These are phyloP conservation scores for Chiloscyllium plagiosum DNA, from an alignment of 2,113 vertebrate species.

Conservation along the genomic window DNA sequence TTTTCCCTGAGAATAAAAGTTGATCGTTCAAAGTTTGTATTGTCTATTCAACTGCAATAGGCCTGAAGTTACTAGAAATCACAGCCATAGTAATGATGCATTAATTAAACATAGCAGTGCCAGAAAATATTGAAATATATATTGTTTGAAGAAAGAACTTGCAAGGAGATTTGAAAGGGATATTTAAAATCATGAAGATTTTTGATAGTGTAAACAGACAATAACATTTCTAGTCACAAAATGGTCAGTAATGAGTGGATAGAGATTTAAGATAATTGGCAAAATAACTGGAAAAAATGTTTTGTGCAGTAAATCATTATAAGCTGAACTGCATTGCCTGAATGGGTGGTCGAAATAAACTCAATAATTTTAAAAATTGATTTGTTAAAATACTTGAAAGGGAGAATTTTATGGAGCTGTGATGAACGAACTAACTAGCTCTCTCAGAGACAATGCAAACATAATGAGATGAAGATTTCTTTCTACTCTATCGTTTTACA, in stretches of 20 bases:
- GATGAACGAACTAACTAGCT: background rate
- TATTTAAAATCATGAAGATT: background rate
- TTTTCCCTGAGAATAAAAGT: background rate
- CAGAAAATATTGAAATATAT: background rate
- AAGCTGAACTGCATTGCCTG: background rate
- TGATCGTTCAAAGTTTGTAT: background rate
- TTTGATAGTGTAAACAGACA: background rate
- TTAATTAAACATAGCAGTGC: background rate
- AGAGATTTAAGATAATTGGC: background rate
- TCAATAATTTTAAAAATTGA: background rate
- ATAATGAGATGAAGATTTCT: background rate
- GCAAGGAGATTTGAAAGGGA: background rate
- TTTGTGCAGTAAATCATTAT: background rate
- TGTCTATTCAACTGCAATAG: background rate
- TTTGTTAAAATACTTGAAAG: too few relatives aligned
- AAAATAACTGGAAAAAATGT: background rate
- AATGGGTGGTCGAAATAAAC: background rate
- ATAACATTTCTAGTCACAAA: background rate
- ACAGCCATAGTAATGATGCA: background rate
- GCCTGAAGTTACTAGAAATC: background rate
- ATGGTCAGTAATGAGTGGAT: background rate
- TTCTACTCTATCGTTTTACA: background rate
- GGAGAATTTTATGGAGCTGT: too few relatives aligned
- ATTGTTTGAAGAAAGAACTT: background rate
- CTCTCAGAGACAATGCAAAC: background rate